Conservation (phyloP, 2,797 vertebrate genomes). For the Cheirogaleus major region DNA sequence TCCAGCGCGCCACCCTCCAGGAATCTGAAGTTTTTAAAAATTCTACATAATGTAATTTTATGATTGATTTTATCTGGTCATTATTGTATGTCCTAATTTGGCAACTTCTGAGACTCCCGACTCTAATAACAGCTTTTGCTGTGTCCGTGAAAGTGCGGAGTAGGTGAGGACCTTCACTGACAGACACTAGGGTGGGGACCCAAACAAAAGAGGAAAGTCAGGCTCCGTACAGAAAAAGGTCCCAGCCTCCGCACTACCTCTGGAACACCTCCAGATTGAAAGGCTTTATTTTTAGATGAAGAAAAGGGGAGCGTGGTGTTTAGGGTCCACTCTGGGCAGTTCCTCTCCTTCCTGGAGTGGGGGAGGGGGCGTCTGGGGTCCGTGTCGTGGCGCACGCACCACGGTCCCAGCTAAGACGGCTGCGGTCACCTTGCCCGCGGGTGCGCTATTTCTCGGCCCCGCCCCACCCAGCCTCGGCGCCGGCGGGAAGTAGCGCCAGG, state of each 20-base stretch:
- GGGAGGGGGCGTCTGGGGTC: background rate
- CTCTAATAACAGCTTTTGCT: background rate
- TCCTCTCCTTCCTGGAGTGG: background rate
- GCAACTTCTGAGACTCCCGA: background rate
- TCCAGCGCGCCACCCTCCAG: background rate
- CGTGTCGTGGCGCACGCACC: background rate
- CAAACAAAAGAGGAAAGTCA: background rate
- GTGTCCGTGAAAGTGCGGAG: background rate
- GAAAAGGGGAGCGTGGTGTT: background rate
- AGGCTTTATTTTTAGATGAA: background rate
- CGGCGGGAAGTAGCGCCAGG: background rate
- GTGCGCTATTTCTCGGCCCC: background rate
- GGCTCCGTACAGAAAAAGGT: background rate
- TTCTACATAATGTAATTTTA: background rate
- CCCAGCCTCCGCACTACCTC: background rate
- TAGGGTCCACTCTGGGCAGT: background rate
- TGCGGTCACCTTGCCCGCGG: background rate
- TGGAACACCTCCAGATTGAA: background rate
- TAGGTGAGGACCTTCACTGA: background rate
- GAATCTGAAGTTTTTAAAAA: background rate
- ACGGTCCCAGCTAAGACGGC: background rate
- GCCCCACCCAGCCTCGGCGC: background rate
- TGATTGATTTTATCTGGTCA: background rate
- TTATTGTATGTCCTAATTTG: background rate
- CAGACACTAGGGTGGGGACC: background rate